Evolutionary conservation across 2,113 vertebrate species (phyloP).

Genomic region (Lepisosteus osseus): DNA sequence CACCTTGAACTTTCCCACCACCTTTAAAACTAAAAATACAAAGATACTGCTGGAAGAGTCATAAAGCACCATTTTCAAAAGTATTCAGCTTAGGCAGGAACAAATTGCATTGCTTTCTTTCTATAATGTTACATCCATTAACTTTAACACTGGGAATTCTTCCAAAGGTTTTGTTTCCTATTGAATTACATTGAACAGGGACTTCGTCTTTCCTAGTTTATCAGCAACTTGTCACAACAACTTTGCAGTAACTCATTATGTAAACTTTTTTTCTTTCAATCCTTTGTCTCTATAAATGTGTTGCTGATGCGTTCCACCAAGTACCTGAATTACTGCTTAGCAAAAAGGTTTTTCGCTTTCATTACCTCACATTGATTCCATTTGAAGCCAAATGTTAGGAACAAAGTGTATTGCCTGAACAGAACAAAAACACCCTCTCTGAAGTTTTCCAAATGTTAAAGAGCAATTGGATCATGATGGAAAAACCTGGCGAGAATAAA

Average conservation of each 20-base stretch:
- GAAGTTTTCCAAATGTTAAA: slow-evolving; percentile 5
- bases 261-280: neutral
- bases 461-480: neutral
- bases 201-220: neutral
- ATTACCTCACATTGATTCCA: neutral
- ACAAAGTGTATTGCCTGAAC: neutral
- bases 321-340: too few relatives aligned
- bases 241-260: slow-evolving; percentile 4
- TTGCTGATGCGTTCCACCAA: too few relatives aligned
- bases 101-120: slow-evolving; percentile 7
- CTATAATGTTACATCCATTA: neutral
- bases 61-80: slow-evolving; percentile 1
- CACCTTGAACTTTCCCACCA: slow-evolving; percentile 12
- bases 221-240: slow-evolving; percentile 11
- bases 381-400: neutral
- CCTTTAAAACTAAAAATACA: neutral
- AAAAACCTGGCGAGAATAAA: neutral
- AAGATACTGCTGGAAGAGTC: neutral
- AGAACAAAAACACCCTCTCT: neutral
- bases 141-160: slow-evolving; percentile 11
- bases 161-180: slow-evolving; percentile 13
- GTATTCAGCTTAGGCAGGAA: neutral
- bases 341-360: neutral
- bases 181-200: neutral
- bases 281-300: neutral